These are phyloP conservation scores for Drosophila lacteicornis DNA, from an alignment of 1,140 invertebrate species.

Conservation along the genomic window DNA sequence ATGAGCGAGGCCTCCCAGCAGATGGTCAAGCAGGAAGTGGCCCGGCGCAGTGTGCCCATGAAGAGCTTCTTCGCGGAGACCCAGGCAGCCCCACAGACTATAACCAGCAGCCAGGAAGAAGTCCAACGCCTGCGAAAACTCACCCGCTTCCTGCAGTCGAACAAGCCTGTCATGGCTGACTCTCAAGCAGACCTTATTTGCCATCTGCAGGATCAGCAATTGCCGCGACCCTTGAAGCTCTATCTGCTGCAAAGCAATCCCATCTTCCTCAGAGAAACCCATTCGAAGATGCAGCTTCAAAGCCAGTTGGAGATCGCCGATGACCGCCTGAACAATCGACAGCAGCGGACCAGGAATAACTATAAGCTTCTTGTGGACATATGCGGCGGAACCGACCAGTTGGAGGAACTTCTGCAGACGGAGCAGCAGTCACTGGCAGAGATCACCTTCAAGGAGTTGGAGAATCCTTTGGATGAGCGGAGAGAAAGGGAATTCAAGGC, in stretches of 20 bases:
- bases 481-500: conserved; percentile 29
- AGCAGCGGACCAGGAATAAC: conserved; percentile 55
- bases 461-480: conserved; percentile 10
- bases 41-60: conserved; percentile 15
- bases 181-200: conserved; percentile 52
- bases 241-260: conserved; percentile 50
- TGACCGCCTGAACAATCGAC: conserved; percentile 41
- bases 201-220: conserved; percentile 68
- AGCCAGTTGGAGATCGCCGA: conserved; percentile 39
- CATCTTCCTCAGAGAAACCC: conserved; percentile 51
- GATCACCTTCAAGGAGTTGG: conserved; percentile 50
- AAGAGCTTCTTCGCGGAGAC: conserved; percentile 54
- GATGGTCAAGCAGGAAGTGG: conserved; percentile 36
- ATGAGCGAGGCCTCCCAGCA: conserved; percentile 55
- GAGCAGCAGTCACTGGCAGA: conserved; percentile 19
- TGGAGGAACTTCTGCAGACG: conserved; percentile 40
- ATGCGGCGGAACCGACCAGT: conserved; percentile 33
- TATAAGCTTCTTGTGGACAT: conserved; percentile 54
- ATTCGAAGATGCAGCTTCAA: conserved; percentile 62
- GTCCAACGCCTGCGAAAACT: conserved; percentile 56
- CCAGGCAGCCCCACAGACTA: conserved; percentile 11
- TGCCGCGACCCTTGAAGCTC: conserved; percentile 44
- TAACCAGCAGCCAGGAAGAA: conserved; percentile 50
- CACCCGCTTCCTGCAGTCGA: conserved; percentile 52
- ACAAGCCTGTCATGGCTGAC: conserved; percentile 51